These are phyloP conservation scores for Setophaga kirtlandii DNA, from an alignment of 2,113 vertebrate species.

Conservation along the genomic window DNA sequence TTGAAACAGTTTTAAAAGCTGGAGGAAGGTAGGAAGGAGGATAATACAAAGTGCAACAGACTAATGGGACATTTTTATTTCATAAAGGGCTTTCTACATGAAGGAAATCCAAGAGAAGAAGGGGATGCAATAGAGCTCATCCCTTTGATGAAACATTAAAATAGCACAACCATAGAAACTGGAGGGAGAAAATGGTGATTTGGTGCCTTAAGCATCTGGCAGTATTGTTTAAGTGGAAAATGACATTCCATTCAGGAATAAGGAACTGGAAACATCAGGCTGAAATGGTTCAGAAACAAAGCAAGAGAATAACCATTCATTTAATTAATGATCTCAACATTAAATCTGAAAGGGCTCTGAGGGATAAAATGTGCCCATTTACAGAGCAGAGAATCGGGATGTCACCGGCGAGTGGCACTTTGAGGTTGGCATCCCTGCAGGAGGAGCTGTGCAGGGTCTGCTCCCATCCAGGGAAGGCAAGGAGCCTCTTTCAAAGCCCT, in stretches of 20 bases:
- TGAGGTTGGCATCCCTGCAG: background rate
- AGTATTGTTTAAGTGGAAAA: constrained; percentile 29
- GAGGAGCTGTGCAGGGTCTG: background rate
- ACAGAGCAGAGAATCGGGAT: background rate
- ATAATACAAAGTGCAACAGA: background rate
- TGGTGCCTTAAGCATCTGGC: background rate
- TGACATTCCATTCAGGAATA: background rate
- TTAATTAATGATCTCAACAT: constrained; percentile 15
- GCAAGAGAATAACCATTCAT: background rate
- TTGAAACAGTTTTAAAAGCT: background rate
- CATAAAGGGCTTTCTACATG: constrained; percentile 4
- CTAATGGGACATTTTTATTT: constrained; percentile 3
- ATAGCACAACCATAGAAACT: background rate
- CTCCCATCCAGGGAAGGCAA: background rate
- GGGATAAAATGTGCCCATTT: background rate
- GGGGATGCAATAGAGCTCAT: background rate
- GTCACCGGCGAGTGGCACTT: background rate
- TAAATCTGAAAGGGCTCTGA: background rate
- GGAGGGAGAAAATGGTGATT: background rate
- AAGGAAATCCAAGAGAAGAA: constrained; percentile 2
- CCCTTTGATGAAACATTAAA: constrained; percentile 39
- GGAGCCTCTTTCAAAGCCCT: background rate
- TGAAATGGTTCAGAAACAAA: background rate
- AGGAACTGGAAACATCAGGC: background rate
- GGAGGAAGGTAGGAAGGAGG: background rate